phyloP scores from a whole-genome alignment of 2,888 invertebrate species.

The Halictus ligatus region DNA sequence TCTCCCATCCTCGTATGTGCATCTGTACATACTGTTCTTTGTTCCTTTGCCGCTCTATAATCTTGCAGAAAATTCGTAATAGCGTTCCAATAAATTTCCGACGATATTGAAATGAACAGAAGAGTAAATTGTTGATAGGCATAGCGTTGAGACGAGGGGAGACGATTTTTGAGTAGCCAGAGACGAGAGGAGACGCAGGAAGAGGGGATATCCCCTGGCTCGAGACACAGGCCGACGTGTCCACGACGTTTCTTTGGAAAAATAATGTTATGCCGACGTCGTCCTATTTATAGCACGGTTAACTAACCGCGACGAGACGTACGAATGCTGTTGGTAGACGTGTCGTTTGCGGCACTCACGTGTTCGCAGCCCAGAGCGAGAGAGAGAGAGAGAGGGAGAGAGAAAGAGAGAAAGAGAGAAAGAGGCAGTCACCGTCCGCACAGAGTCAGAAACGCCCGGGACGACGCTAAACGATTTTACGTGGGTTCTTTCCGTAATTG shows the following conservation, averaged over 20 bases:
- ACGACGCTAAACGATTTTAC: slow-evolving; percentile 51
- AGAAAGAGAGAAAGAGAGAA: background rate
- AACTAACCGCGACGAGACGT: slow-evolving; percentile 73
- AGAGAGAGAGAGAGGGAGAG: background rate
- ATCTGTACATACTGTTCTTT: no score
- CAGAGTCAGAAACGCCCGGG: slow-evolving; percentile 34
- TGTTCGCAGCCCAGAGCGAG: slow-evolving; percentile 28
- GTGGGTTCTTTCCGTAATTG: slow-evolving; percentile 18
- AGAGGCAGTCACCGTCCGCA: slow-evolving; percentile 17
- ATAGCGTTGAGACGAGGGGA: background rate
- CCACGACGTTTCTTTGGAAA: slow-evolving; percentile 69
- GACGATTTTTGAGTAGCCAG: background rate
- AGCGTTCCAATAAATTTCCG: no score
- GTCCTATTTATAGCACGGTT: slow-evolving; percentile 72
- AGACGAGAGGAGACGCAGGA: background rate
- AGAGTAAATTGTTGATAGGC: background rate
- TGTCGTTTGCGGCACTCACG: slow-evolving; percentile 52
- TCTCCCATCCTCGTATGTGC: no score
- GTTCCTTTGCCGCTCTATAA: no score
- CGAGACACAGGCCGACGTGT: slow-evolving; percentile 59
- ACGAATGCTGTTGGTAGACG: slow-evolving; percentile 57
- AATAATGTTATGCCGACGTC: slow-evolving; percentile 71
- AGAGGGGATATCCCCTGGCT: slow-evolving; percentile 31
- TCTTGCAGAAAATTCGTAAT: no score
- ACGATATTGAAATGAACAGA: background rate